Base-by-base conservation (phyloP, 2,797 vertebrate species). In the Rhinichthys osculus region DNA sequence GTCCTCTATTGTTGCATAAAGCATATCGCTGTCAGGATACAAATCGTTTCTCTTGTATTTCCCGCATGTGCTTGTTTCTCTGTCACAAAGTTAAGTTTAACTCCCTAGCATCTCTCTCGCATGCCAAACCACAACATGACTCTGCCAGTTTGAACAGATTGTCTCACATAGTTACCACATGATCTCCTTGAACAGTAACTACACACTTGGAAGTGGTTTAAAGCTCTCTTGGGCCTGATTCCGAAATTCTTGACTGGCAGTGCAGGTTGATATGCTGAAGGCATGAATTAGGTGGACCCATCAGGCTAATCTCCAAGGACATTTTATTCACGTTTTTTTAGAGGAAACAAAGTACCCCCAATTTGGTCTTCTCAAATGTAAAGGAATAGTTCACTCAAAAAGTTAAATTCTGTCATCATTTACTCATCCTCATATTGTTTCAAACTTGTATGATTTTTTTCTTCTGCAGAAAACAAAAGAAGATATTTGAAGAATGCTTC, bases 181-280 rank as follows among this genome's bases (percentile, higher is more conserved):
- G 79, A 85, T 85, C 79, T 79, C 62, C 69, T 81, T 27, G 59
- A 72, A 76, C 84, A 78, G 88, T 23, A 57, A 83, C 84, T 77
- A 38, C 27, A 62, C 17, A 52, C 84, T 85, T 80, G 73, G 85
- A 88, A 81, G 67, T 54, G 72, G 47, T 57, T 57, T 72, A 66
- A 89, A 86, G 84, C 33, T 86, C 78, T 90, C 73, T 83, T 85
- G 88, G 90, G 88, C 90, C 88, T 82, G 79, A 83, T 35, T 90
- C 84, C 66, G 66, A 83, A 83, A 78, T 67, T 30, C 84, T 74
- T 86, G 89, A 89, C 81, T 87, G 91, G 91, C 90, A 81, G 85
- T 81, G 66, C 73, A 83, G 83, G 89, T 86, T 54, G 70, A 83
- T 71, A 81, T 50, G 23, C 59, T 27, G n/a, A 54, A 67, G 70